Base-by-base conservation (phyloP, 2,888 invertebrate genomes). In the Serrognathus titanus region DNA sequence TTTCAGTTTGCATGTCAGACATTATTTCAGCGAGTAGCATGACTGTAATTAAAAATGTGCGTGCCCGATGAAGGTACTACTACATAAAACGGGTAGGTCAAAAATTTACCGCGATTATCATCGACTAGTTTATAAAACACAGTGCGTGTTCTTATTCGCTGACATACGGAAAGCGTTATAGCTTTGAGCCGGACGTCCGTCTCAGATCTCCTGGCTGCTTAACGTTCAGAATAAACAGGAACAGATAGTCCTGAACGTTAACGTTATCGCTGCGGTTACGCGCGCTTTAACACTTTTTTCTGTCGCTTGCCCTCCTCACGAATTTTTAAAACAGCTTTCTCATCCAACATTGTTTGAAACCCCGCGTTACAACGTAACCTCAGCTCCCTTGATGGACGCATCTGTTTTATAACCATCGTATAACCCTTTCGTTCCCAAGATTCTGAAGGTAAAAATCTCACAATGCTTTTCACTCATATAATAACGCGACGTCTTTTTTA, bases 1-100 rank as follows among this genome's bases (percentile, higher is more conserved):
- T 16, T 43, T 43, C 20, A 13, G 43, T 16, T 43, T 16, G 43
- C 43, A 43, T 43, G 43, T 43, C 20, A 4, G 9, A 16, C 43
- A 10, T 11, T 43, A 43, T 20, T 43, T 43, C 13, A 16, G 16
- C 9, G 3, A 11, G n/a, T 4, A 16, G 43, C 16, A 43, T 53
- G 53, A 63, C 59, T 62, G 60, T 63, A 67, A 68, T 68, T 68
- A 69, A 69, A 68, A 67, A 53, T 55, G 66, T 69, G 67, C 69
- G 69, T 69, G 69, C 58, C 61, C 62, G 61, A 63, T 64, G 63
- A 64, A 66, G 64, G 66, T 60, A 66, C 64, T 64, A 63, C 63
- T 60, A 31, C 58, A 24, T 41, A 65, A 65, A 69, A 67, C 65
- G 66, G 65, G 64, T 62, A 63, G 68, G 66, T 66, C 69, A 63